Conservation (phyloP, 2,113 vertebrate species). For the Erythrolamprus reginae region DNA sequence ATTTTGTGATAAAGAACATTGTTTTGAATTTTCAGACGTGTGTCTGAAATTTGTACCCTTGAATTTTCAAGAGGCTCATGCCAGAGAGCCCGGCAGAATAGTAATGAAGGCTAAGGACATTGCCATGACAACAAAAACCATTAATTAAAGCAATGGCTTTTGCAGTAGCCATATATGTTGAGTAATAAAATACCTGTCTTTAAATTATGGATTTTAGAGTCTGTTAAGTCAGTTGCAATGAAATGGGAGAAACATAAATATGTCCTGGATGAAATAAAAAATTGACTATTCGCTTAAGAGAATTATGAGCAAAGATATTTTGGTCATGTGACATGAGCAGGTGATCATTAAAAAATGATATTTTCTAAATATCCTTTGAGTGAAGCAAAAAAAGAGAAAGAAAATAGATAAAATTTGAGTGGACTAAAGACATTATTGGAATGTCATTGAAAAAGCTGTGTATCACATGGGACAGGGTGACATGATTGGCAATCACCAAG, state of each 20-base stretch:
- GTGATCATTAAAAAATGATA: neutral
- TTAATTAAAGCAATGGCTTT: neutral
- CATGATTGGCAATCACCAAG: neutral
- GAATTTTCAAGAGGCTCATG: no score
- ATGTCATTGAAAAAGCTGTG: neutral
- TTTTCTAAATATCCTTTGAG: neutral
- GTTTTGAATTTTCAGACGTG: no score
- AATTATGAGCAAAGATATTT: neutral
- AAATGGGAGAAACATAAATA: neutral
- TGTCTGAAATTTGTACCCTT: no score
- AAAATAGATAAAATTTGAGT: neutral
- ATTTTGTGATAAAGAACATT: no score
- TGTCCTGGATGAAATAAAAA: neutral
- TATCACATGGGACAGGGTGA: neutral
- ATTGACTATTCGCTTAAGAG: neutral
- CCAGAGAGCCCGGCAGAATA: no score
- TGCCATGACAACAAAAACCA: neutral
- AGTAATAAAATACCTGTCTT: neutral
- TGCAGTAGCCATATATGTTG: neutral
- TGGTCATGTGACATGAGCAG: neutral
- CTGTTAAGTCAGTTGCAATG: neutral
- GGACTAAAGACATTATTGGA: neutral
- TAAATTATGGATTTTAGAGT: neutral
- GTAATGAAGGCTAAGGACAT: neutral
- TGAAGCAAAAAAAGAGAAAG: neutral